Evolutionary conservation across 92 coral and sea anemone species (phyloP).

Genomic region (Phenganax marumi): DNA sequence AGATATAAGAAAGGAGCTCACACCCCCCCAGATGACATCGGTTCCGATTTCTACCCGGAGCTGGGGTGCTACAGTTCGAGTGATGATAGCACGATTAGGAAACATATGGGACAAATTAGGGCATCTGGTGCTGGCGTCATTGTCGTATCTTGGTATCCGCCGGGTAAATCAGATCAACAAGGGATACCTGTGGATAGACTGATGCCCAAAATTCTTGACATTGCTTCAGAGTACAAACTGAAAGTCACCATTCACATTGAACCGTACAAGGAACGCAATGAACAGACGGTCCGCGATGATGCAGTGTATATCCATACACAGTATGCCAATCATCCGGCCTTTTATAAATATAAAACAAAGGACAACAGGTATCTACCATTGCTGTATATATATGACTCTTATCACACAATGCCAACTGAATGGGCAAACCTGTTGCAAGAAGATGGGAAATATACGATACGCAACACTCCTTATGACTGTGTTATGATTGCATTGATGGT

Average conservation of each 20-base stretch:
- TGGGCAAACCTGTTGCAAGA: conserved; percentile 81
- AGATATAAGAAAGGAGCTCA: conserved; percentile 64
- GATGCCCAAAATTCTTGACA: conserved; percentile 62
- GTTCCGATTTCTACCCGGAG: conserved; percentile 86
- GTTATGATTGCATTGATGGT: conserved; percentile 84
- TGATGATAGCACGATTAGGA: conserved; percentile 68
- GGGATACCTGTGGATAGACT: conserved; percentile 76
- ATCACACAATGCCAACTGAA: conserved; percentile 72
- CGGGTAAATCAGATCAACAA: conserved; percentile 77
- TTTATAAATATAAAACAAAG: conserved; percentile 70
- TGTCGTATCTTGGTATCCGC: conserved; percentile 94
- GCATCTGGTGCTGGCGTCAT: conserved; percentile 86
- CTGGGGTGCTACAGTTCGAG: conserved; percentile 89
- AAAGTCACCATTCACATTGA: conserved; percentile 82
- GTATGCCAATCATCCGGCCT: conserved; percentile 74
- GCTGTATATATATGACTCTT: conserved; percentile 87
- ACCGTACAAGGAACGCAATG: conserved; percentile 82
- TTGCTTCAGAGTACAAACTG: conserved; percentile 67
- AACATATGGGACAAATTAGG: conserved; percentile 86
- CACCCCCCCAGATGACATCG: conserved; percentile 87
- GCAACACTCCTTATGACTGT: conserved; percentile 89
- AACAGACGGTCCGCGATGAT: conserved; percentile 72
- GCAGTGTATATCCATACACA: conserved; percentile 69
- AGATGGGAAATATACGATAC: conserved; percentile 74
- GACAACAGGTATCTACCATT: conserved; percentile 71